A percentile compares a stretch with the other conserved stretches of the same genome.
phyloP scores from a whole-genome alignment of 1,140 invertebrate genomes.

The Luehdorfia chinensis region DNA sequence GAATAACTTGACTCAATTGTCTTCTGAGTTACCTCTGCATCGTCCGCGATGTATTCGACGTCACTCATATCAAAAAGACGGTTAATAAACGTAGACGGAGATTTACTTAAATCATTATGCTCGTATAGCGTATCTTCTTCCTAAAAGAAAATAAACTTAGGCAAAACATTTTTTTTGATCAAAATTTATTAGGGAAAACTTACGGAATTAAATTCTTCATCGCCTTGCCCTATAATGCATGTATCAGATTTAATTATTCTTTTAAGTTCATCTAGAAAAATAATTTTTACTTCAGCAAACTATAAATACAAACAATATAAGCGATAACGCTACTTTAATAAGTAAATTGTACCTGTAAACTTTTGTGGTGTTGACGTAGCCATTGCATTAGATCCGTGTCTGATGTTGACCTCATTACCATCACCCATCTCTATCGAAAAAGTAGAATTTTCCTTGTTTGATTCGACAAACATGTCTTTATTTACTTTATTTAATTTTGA shows the following conservation, averaged over 20 bases:
- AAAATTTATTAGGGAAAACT: conserved; percentile 13
- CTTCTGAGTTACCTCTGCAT: conserved; percentile 16
- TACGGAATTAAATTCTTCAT: conserved; percentile 49
- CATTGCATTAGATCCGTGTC: conserved; percentile 23
- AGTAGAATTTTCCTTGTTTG: conserved; percentile 26
- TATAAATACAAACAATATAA: too few relatives aligned
- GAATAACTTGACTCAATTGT: conserved; percentile 24
- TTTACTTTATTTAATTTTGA: conserved; percentile 36
- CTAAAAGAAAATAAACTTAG: conserved; percentile 17
- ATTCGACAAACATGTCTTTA: conserved; percentile 20
- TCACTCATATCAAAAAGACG: conserved; percentile 59
- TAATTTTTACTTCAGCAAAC: too few relatives aligned
- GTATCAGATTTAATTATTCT: conserved; percentile 27
- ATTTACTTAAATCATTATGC: conserved; percentile 26
- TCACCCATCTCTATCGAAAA: conserved; percentile 20
- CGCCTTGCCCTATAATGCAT: conserved; percentile 59
- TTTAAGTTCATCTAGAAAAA: conserved; percentile 10
- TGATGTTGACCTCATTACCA: conserved; percentile 17
- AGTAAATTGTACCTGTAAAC: conserved; percentile 22
- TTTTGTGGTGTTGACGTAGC: conserved; percentile 58
- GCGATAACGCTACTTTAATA: too few relatives aligned
- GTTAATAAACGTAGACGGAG: conserved; percentile 55
- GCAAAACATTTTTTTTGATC: conserved; percentile 8
- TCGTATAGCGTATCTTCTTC: conserved; percentile 21
- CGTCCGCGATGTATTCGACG: conserved; percentile 32